Evolutionary conservation across 2,888 invertebrate species (phyloP).

Genomic region (Sesamia inferens): DNA sequence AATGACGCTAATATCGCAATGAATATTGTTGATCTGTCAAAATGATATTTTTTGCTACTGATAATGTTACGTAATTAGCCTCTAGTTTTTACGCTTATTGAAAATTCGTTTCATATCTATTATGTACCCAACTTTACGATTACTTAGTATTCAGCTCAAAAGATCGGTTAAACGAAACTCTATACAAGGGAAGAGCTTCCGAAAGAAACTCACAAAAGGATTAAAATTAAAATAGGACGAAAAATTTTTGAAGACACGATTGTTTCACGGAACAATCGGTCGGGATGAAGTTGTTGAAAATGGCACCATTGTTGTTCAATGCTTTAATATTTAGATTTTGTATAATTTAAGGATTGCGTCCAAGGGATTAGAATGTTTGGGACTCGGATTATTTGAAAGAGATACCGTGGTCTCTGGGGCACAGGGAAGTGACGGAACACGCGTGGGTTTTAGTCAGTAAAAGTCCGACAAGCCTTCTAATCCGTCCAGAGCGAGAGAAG

Average conservation of each 20-base stretch:
- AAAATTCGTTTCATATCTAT: neutral
- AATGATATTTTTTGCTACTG: neutral
- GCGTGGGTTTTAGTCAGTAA: too few relatives aligned
- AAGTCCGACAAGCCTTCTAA: too few relatives aligned
- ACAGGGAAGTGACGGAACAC: too few relatives aligned
- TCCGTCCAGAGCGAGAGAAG: too few relatives aligned
- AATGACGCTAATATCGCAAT: neutral
- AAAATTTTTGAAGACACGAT: constrained; percentile 53
- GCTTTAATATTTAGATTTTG: constrained; percentile 38
- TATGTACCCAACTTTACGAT: constrained; percentile 17
- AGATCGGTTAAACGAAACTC: constrained; percentile 46
- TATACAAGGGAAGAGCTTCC: constrained; percentile 25
- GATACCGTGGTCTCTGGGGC: too few relatives aligned
- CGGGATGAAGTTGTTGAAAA: constrained; percentile 54
- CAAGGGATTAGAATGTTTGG: constrained; percentile 30
- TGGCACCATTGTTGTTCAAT: constrained; percentile 48
- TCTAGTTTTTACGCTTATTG: neutral
- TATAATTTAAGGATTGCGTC: constrained; percentile 37
- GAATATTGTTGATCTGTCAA: neutral
- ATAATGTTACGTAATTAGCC: neutral
- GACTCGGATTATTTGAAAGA: too few relatives aligned
- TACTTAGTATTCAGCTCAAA: constrained; percentile 58
- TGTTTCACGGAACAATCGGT: constrained; percentile 60
- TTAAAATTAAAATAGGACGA: constrained; percentile 60
- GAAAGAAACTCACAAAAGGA: constrained; percentile 51